These are phyloP conservation scores for Hydrozoanthus tunicans DNA, from an alignment of 64 coral and sea anemone genomes.

Conservation along the genomic window DNA sequence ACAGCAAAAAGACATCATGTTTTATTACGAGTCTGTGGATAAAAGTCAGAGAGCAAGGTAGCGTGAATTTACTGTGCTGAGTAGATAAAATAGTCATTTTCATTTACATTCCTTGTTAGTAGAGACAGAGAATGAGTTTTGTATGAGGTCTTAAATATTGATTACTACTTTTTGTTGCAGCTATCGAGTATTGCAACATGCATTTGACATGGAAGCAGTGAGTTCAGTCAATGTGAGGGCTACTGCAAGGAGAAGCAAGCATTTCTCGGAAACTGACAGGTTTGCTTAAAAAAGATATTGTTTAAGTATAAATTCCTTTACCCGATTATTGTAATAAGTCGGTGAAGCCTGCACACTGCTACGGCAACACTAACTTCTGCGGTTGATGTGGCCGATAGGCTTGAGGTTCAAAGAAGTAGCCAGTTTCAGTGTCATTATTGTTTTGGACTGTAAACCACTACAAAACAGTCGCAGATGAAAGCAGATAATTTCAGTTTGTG, in stretches of 20 bases:
- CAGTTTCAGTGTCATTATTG: too few species aligned
- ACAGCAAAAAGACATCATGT: conserved; percentile 68
- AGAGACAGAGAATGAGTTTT: too few species aligned
- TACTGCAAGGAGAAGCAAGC: conserved; percentile 82
- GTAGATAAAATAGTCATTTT: too few species aligned
- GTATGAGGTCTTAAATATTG: background rate
- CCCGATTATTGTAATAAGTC: background rate
- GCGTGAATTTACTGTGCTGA: background rate
- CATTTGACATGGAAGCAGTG: conserved; percentile 61
- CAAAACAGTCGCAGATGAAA: too few species aligned
- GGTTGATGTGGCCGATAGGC: too few species aligned
- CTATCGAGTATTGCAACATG: conserved; percentile 87
- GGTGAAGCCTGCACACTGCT: too few species aligned
- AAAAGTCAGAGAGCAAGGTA: conserved; percentile 75
- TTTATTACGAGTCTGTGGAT: conserved; percentile 88
- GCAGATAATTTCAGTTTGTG: too few species aligned
- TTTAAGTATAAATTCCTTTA: background rate
- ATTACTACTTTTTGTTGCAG: conserved; percentile 18
- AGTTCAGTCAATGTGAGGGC: conserved; percentile 73
- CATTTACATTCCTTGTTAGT: background rate
- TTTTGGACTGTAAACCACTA: too few species aligned
- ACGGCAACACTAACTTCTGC: too few species aligned
- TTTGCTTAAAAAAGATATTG: background rate
- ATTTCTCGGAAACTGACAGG: conserved; percentile 59
- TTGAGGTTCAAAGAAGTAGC: too few species aligned